Evolutionary conservation across 2,888 invertebrate genomes (phyloP), one percentile per base, ranked within the genome.

Genomic region (Anthophora plumipes): DNA sequence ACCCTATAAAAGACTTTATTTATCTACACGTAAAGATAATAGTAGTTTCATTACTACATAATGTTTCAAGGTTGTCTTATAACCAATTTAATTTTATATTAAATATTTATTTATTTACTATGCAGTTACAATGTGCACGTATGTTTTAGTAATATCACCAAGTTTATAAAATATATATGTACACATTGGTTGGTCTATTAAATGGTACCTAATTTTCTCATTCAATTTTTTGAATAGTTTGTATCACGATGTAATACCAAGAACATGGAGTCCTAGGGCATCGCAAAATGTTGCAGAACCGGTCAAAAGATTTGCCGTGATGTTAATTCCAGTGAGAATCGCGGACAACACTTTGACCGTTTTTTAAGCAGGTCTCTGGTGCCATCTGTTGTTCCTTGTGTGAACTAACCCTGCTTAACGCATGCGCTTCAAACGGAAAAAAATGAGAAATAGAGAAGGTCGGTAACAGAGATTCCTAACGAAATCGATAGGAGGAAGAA

Each of bases 261-360:
- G 4, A 20, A 68, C 22, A 12, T 37, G 14, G 9, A 9, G 57
- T 25, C n/a, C 39, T 22, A 50, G 20, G 55, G 55, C 54, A 22
- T 37, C n/a, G 41, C 11, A 17, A 41, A 48, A 41, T n/a, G 70
- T 20, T 20, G 43, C 61, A 25, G 48, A 52, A 31, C 37, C 7
- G 52, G 87, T 31, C 87, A 87, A 87, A 83, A 85, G 77, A 77
- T 88, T 83, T 72, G 72, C 83, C 84, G 74, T 63, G 37, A 48
- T 39, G 31, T 61, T 64, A 57, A 75, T 76, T 80, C 61, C 60
- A 52, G 52, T 71, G 76, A 69, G 75, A 61, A 78, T 68, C 25
- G 17, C 37, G 83, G 91, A 90, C 91, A 89, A 91, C 85, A 91
- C 83, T 90, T 92, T 87, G 81, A 74, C 91, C 70, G 83, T 77